Evolutionary conservation across 2,113 vertebrate genomes (phyloP).

Genomic region (Bubalus kerabau): DNA sequence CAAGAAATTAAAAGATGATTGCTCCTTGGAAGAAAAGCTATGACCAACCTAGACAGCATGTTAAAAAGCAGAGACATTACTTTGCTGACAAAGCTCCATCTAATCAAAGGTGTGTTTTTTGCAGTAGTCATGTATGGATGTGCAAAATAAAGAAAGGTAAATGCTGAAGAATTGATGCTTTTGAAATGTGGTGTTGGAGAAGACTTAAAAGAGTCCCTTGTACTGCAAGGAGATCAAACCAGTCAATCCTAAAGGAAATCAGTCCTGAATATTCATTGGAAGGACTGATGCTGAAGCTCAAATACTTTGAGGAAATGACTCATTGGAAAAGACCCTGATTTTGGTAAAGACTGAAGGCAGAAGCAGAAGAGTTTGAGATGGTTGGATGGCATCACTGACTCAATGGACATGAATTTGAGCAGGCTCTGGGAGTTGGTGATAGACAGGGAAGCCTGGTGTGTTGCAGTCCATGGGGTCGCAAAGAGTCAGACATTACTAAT

Average conservation of each 20-base stretch:
- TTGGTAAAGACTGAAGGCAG: neutral
- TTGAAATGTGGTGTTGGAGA: neutral
- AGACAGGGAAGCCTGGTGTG: neutral
- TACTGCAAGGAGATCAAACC: neutral
- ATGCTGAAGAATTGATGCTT: neutral
- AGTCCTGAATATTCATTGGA: neutral
- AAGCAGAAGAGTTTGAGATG: neutral
- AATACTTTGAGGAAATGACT: neutral
- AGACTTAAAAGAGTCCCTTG: neutral
- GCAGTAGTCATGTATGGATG: no score
- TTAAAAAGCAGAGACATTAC: neutral
- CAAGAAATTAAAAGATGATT: neutral
- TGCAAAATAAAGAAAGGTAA: neutral
- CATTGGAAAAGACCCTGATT: neutral
- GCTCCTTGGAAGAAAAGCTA: neutral
- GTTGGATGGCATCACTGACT: neutral
- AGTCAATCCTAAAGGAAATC: neutral
- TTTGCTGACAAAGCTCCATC: neutral
- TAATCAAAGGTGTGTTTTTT: neutral
- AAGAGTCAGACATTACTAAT: neutral
- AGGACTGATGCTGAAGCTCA: neutral
- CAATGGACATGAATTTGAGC: neutral
- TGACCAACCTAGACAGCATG: neutral
- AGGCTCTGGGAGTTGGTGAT: neutral
- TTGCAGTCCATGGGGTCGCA: accelerated